These are phyloP conservation scores for Xenotilapia caudafasciata DNA, from an alignment of 2,113 vertebrate genomes.

Conservation along the genomic window DNA sequence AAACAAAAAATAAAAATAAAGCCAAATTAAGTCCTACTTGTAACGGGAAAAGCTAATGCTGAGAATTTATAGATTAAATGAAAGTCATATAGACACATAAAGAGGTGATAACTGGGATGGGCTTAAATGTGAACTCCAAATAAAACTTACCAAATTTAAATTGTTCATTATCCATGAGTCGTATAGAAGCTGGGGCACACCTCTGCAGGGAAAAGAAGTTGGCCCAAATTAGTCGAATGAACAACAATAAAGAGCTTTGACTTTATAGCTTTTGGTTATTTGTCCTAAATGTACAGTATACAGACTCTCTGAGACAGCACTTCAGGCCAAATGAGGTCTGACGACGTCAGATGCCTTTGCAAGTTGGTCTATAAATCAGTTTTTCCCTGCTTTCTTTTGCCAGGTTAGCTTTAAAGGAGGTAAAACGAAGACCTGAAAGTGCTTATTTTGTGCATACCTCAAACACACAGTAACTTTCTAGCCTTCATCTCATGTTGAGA, in stretches of 20 bases:
- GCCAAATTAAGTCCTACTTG: background rate
- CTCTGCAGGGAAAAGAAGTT: slow-evolving; percentile 71
- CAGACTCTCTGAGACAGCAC: background rate
- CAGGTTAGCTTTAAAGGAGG: background rate
- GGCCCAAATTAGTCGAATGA: background rate
- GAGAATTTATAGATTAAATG: background rate
- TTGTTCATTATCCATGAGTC: slow-evolving; percentile 94
- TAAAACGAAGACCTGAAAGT: background rate
- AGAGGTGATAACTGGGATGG: background rate
- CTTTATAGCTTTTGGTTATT: background rate
- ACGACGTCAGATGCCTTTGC: background rate
- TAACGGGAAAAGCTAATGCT: background rate
- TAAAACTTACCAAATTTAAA: slow-evolving; percentile 92
- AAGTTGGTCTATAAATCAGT: background rate
- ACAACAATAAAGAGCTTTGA: background rate
- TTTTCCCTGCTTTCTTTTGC: background rate
- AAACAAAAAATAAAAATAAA: background rate
- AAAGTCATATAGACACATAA: background rate
- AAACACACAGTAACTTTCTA: background rate
- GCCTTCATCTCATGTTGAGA: background rate
- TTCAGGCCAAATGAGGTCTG: background rate
- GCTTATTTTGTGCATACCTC: background rate
- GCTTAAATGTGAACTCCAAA: background rate
- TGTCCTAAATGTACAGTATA: background rate
- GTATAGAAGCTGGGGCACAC: slow-evolving; percentile 96